Base-by-base conservation (phyloP, 1,140 invertebrate genomes). In the Saccostrea echinata region DNA sequence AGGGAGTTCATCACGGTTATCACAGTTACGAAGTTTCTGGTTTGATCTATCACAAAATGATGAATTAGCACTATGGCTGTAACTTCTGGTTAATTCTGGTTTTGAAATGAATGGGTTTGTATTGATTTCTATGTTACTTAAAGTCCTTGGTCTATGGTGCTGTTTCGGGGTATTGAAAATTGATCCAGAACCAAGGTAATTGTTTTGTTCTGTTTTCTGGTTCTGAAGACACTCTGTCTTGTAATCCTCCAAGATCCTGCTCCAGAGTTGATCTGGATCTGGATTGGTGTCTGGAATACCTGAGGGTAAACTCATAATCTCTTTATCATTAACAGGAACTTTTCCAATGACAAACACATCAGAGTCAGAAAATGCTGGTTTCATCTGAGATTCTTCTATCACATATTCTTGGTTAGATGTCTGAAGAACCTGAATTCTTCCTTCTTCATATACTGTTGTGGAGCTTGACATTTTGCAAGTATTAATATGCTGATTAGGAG, bases 241-340 rank as follows among this genome's bases (percentile, higher is more conserved):
- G 68, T 76, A 76, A 24, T 76, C 68, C 68, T 76, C 68, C 68
- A 76, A 76, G 27, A 76, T 76, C 27, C 68, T 24, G 27, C 68
- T 76, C 68, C 68, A 76, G 27, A 76, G 27, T 76, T 76, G 68
- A 76, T 76, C 68, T 16, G 0, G 24, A 21, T 64, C 57, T 64
- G 24, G 68, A 76, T 4, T 76, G 16, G 24, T 33, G 1, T 76
- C 68, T 76, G 68, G 30, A 76, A 76, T 27, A 30, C 16, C 33
- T 27, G 68, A 3, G 33, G 30, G 24, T 16, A 16, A 76, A 21
- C n/a, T 61, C 3, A 4, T 21, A 21, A 21, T 61, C 55, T 16
- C 55, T 3, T n/a, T 61, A 6, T n/a, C 18, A 21, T 61, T 4
- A 21, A 13, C 0, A 0, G 24, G 27, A 30, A 33, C 13, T 30